Percentiles rank a stretch among this genome's conserved stretches.
Conservation (phyloP, 2,888 invertebrate species). For the Zele albiditarsus region DNA sequence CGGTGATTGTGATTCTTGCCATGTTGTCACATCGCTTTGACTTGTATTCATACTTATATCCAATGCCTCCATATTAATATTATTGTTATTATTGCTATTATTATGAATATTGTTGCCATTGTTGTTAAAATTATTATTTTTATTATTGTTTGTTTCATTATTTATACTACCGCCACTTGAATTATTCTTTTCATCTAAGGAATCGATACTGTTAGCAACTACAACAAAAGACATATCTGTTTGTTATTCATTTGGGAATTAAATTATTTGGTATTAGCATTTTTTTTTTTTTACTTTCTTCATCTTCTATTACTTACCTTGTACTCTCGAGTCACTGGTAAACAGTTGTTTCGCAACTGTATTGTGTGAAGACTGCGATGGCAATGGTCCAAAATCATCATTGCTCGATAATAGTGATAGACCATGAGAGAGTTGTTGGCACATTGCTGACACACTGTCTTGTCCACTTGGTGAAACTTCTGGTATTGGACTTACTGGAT, state of each 20-base stretch:
- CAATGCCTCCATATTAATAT: constrained; percentile 31
- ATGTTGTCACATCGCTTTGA: constrained; percentile 34
- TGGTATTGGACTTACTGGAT: constrained; percentile 84
- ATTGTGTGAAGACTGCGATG: constrained; percentile 57
- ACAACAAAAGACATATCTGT: constrained; percentile 52
- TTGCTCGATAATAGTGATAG: constrained; percentile 82
- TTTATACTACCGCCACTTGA: constrained; percentile 60
- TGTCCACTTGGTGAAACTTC: constrained; percentile 83
- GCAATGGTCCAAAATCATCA: constrained; percentile 72
- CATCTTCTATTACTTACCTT: constrained; percentile 55
- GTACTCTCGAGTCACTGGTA: constrained; percentile 54
- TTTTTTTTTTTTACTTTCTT: not conserved
- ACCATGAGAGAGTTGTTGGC: constrained; percentile 85
- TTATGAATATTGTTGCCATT: constrained; percentile 44
- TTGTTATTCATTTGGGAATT: not conserved
- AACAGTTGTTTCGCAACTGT: constrained; percentile 65
- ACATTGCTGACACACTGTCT: constrained; percentile 84
- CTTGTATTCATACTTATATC: constrained; percentile 32
- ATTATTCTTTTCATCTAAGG: constrained; percentile 68
- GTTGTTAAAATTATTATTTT: constrained; percentile 35
- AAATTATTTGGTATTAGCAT: not conserved
- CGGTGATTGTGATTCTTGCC: constrained; percentile 52
- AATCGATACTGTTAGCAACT: constrained; percentile 62
- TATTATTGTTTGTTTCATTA: constrained; percentile 53
- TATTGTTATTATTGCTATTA: constrained; percentile 33